Evolutionary conservation across 2,888 invertebrate genomes (phyloP).

Genomic region (Tiphia femorata): DNA sequence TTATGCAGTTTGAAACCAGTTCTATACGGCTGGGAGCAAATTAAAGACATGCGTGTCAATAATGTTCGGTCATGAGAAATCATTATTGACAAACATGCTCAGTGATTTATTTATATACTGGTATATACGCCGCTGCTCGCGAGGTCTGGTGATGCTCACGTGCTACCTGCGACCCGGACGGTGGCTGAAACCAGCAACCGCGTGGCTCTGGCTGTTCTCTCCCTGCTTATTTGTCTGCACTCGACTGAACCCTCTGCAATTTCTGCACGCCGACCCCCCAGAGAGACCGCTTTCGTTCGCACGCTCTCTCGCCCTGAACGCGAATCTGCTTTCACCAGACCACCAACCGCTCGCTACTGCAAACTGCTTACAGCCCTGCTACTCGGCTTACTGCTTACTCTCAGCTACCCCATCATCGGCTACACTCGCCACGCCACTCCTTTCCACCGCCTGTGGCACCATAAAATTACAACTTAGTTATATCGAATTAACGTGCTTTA

Average conservation of each 20-base stretch:
- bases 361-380: slow-evolving; percentile 67
- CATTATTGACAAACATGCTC: neutral
- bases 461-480: slow-evolving; percentile 69
- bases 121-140: slow-evolving; percentile 36
- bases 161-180: slow-evolving; percentile 41
- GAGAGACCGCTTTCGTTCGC: slow-evolving; percentile 25
- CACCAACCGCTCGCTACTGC: slow-evolving; percentile 63
- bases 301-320: slow-evolving; percentile 25
- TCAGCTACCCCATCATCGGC: slow-evolving; percentile 68
- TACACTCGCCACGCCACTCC: slow-evolving; percentile 68
- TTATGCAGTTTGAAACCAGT: too few relatives aligned
- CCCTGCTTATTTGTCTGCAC: slow-evolving; percentile 29
- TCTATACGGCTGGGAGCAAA: too few relatives aligned
- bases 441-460: slow-evolving; percentile 69
- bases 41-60: too few relatives aligned
- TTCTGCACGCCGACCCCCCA: slow-evolving; percentile 46
- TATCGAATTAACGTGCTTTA: slow-evolving; percentile 51
- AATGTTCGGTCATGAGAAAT: too few relatives aligned
- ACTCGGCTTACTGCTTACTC: slow-evolving; percentile 67
- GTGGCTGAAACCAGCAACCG: slow-evolving; percentile 27
- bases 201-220: slow-evolving; percentile 29
- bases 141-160: slow-evolving; percentile 48
- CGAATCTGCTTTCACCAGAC: slow-evolving; percentile 57
- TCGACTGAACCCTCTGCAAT: slow-evolving; percentile 38
- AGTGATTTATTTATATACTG: slow-evolving; percentile 3